Evolutionary conservation across 2,113 vertebrate genomes (phyloP).

Genomic region (Mustelus asterias): DNA sequence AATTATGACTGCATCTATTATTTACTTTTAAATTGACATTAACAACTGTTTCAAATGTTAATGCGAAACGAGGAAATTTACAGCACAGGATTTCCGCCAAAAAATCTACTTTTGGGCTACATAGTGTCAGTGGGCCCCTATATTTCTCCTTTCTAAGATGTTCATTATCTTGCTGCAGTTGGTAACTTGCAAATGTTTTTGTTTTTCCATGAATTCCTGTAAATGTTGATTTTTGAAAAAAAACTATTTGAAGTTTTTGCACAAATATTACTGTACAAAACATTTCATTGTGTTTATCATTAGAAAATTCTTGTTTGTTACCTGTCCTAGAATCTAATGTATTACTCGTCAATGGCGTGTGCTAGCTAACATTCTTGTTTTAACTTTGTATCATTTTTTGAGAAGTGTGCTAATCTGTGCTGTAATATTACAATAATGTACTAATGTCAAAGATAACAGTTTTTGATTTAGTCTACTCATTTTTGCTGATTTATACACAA

Average conservation of each 20-base stretch:
- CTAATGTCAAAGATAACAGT: background rate
- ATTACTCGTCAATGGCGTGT: background rate
- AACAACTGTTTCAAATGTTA: background rate
- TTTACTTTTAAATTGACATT: background rate
- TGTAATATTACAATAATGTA: constrained; percentile 3
- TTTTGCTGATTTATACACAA: background rate
- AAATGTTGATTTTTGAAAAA: background rate
- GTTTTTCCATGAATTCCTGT: background rate
- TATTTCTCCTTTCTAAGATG: background rate
- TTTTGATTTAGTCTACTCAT: background rate
- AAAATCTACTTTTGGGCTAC: background rate
- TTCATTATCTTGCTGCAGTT: background rate
- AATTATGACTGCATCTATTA: background rate
- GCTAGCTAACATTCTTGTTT: background rate
- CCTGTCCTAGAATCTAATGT: background rate
- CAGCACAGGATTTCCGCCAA: background rate
- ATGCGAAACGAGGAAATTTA: background rate
- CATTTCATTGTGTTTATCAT: background rate
- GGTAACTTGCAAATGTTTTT: background rate
- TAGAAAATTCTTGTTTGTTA: constrained; percentile 6
- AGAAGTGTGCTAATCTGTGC: background rate
- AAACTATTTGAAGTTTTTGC: too few relatives aligned
- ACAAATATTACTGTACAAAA: background rate
- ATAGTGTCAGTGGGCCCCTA: background rate
- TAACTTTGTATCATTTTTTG: background rate